Conservation (phyloP, 2,797 vertebrate species). For the Oreochromis grahami region DNA sequence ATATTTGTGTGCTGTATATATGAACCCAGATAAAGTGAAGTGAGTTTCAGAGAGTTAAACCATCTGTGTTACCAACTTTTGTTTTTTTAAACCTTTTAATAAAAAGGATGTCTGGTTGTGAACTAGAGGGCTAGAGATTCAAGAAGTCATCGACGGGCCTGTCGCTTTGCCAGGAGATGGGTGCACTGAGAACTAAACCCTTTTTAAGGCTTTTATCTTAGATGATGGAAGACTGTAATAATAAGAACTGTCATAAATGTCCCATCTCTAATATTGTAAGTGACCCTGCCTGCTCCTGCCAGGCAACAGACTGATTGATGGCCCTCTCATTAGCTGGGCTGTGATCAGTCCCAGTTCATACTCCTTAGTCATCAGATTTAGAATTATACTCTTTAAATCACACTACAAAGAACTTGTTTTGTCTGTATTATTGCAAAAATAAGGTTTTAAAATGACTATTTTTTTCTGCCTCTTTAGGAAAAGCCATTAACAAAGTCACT, state of each 20-base stretch:
- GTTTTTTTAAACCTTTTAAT: background rate
- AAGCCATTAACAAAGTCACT: conserved; percentile 95
- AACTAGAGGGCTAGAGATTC: background rate
- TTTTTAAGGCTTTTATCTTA: conserved; percentile 13
- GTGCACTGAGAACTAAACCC: background rate
- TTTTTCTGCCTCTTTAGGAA: conserved; percentile 80
- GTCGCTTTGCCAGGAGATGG: background rate
- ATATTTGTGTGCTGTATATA: background rate
- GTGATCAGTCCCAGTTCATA: conserved; percentile 32
- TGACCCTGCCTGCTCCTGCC: conserved; percentile 25
- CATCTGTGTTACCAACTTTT: background rate
- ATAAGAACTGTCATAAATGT: conserved; percentile 43
- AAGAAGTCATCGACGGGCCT: background rate
- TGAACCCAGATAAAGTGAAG: background rate
- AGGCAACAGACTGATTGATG: conserved; percentile 49
- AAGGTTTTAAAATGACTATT: background rate
- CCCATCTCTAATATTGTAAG: conserved; percentile 39
- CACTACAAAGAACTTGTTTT: background rate
- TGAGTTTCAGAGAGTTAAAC: background rate
- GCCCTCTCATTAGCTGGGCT: conserved; percentile 36
- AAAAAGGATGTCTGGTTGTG: background rate
- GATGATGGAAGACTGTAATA: conserved; percentile 58
- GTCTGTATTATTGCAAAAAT: background rate
- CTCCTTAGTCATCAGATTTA: background rate
- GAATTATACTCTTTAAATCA: background rate